These are phyloP conservation scores for Myrmecophaga tridactyla DNA, from an alignment of 2,113 vertebrate genomes.

Conservation along the genomic window DNA sequence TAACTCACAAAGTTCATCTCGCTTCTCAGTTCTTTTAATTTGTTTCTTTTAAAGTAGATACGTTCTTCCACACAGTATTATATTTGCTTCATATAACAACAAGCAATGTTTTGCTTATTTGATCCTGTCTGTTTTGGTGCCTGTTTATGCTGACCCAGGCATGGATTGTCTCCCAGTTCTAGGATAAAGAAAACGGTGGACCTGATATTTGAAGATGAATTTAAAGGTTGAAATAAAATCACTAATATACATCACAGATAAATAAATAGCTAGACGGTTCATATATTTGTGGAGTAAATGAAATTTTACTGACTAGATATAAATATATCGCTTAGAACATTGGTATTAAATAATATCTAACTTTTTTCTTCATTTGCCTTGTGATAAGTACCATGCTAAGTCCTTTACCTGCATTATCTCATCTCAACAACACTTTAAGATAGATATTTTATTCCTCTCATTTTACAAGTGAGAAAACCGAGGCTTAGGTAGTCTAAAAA, in stretches of 20 bases:
- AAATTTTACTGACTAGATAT: background rate
- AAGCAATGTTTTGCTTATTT: background rate
- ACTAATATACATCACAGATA: background rate
- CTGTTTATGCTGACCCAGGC: background rate
- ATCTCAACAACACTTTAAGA: background rate
- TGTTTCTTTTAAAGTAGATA: background rate
- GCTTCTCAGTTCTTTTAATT: background rate
- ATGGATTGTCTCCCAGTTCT: background rate
- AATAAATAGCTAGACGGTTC: background rate
- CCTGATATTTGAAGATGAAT: background rate
- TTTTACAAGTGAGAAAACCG: background rate
- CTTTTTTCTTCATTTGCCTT: background rate
- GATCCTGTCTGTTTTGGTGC: background rate
- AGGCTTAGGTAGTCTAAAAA: background rate
- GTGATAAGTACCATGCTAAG: background rate
- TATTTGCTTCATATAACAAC: background rate
- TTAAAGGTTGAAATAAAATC: background rate
- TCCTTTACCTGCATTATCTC: background rate
- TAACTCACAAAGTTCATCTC: background rate
- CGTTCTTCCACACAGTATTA: background rate
- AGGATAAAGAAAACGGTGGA: background rate
- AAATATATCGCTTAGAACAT: background rate
- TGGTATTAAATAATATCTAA: background rate
- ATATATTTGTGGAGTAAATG: background rate
- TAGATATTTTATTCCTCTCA: background rate